Evolutionary conservation across 1,140 invertebrate species (phyloP), one percentile per base, ranked within the genome.

Genomic region (Pogonognathellus flavescens): DNA sequence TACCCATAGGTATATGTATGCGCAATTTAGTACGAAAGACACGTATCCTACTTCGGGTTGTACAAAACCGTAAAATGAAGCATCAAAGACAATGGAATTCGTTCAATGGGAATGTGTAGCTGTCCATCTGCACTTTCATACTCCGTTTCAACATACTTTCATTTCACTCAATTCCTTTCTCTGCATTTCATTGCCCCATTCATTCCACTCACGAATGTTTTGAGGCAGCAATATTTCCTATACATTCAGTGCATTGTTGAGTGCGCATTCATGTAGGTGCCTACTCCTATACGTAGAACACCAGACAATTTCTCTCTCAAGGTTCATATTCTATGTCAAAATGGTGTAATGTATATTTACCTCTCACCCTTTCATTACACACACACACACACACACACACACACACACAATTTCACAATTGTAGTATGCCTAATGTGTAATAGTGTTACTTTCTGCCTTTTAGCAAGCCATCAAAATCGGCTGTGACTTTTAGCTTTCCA

Each of bases 141-240:
- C 66, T 41, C 22, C 62, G 22, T 60, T 70, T 31, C 22, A 16
- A 11, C 25, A 16, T 41, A 70, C 20, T 70, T 70, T 70, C 66
- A 80, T 80, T 80, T 80, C 76, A 55, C 50, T 80, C 53, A 80
- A 80, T 80, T 80, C 49, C 16, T 80, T n/a, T 50, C 41, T 72
- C 22, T 11, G 9, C 31, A 70, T 70, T 70, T 25, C 13, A 70
- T 70, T 25, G 18, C 31, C 13, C 18, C 18, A 70, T 70, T 70
- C 31, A 70, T 50, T 80, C 70, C 49, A 16, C 31, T 76, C 31
- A 16, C 14, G 49, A 80, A 52, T 13, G 53, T 52, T 80, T 80
- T 52, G 9, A 52, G 1, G 41, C n/a, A 13, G 50, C 59, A 10
- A 60, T 20, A 60, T 18, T 60, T 60, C 31, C 31, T 6, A 41